phyloP scores from a whole-genome alignment of 2,797 vertebrate species.

The Esox lucius region DNA sequence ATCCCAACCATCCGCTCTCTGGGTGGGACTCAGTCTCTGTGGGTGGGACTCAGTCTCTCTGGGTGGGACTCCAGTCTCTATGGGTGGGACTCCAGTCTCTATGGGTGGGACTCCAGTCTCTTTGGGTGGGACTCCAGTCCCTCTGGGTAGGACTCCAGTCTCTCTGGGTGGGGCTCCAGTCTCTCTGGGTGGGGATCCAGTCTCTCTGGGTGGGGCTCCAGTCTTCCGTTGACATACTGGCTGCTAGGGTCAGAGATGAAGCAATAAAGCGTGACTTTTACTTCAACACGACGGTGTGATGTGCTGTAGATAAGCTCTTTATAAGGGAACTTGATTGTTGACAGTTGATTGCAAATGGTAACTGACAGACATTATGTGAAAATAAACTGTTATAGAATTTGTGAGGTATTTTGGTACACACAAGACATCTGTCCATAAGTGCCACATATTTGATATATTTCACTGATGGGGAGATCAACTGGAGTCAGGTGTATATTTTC shows the following conservation, averaged over 20 bases:
- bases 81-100: not conserved
- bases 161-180: no score
- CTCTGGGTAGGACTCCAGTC: no score
- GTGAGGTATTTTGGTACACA: not conserved
- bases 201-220: not conserved
- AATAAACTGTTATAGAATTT: not conserved
- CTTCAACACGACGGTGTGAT: constrained; percentile 1
- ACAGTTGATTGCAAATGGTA: not conserved
- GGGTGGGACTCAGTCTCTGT: not conserved
- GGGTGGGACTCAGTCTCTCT: no score
- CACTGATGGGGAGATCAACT: not conserved
- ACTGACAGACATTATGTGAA: not conserved
- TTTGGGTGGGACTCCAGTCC: no score
- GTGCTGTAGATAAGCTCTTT: not conserved
- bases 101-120: no score
- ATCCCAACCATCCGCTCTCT: not conserved
- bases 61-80: no score
- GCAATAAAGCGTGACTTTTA: constrained; percentile 1
- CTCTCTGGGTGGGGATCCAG: not conserved
- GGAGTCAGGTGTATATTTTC: not conserved
- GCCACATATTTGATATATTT: not conserved
- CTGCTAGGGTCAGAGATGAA: constrained; percentile 4
- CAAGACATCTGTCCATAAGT: not conserved
- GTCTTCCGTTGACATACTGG: not conserved
- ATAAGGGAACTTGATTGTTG: not conserved